phyloP scores from a whole-genome alignment of 2,888 invertebrate species.

The Drosophila putrida region DNA sequence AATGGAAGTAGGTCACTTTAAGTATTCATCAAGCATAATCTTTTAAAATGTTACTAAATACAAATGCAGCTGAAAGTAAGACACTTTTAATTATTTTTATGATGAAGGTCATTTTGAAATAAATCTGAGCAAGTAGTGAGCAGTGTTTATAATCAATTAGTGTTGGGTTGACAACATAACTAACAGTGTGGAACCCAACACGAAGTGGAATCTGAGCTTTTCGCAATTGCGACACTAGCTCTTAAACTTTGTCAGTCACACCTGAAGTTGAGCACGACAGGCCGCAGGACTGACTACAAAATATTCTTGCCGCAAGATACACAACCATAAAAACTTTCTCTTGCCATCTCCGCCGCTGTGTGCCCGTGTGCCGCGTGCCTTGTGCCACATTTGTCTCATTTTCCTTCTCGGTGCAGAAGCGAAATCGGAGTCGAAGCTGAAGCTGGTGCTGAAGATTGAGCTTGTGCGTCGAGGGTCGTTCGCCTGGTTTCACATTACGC shows the following conservation, averaged over 20 bases:
- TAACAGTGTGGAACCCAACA: conserved; percentile 11
- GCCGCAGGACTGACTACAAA: conserved; percentile 16
- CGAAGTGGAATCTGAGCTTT: conserved; percentile 34
- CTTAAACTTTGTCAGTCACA: conserved; percentile 51
- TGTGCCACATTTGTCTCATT: conserved; percentile 69
- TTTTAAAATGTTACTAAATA: background rate
- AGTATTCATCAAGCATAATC: background rate
- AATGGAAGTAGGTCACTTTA: conserved; percentile 9
- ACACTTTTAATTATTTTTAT: conserved; percentile 1
- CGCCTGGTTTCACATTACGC: conserved; percentile 62
- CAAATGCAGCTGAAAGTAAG: background rate
- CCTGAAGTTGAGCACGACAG: conserved; percentile 50
- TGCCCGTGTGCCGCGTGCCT: conserved; percentile 11
- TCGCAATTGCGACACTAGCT: conserved; percentile 34
- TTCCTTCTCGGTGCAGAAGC: conserved; percentile 28
- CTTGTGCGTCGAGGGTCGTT: conserved; percentile 44
- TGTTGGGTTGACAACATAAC: conserved; percentile 13
- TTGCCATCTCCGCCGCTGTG: conserved; percentile 35
- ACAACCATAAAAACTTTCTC: conserved; percentile 65
- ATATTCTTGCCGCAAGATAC: conserved; percentile 28
- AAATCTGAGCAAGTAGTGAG: conserved; percentile 14
- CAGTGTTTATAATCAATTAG: conserved; percentile 38
- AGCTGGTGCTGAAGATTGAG: conserved; percentile 14
- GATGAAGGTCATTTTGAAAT: background rate
- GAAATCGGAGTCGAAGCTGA: conserved; percentile 8